Conservation (phyloP, 2,888 invertebrate genomes). For the Amphiduros pacificus region DNA sequence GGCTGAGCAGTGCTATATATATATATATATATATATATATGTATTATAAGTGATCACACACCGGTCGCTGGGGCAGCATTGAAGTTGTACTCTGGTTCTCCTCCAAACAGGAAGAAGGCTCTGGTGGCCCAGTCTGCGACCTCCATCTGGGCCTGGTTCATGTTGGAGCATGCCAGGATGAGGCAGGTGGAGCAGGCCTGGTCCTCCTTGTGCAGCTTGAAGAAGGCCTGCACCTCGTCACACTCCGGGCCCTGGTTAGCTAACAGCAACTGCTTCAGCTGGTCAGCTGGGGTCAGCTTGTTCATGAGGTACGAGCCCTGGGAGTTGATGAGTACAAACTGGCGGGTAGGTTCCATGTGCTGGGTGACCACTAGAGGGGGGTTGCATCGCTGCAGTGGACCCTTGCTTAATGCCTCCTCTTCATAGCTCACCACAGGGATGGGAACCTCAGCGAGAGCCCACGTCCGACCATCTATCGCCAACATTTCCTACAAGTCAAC, state of each 20-base stretch:
- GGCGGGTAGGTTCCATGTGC: constrained; percentile 72
- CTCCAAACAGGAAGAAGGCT: constrained; percentile 90
- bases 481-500: constrained; percentile 68
- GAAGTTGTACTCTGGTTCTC: constrained; percentile 67
- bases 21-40: too few species aligned
- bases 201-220: constrained; percentile 71
- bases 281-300: constrained; percentile 84
- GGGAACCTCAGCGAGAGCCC: constrained; percentile 76
- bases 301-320: constrained; percentile 83
- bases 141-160: constrained; percentile 65
- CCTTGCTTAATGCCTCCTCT: constrained; percentile 15
- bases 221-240: constrained; percentile 81
- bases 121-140: constrained; percentile 84
- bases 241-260: constrained; percentile 85
- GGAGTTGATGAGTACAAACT: constrained; percentile 84
- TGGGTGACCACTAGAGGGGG: constrained; percentile 74
- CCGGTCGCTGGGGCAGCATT: too few species aligned
- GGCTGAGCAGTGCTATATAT: too few species aligned
- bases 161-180: constrained; percentile 76
- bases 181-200: constrained; percentile 90
- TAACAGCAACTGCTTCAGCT: constrained; percentile 78
- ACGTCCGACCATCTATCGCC: constrained; percentile 83
- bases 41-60: too few species aligned
- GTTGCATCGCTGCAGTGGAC: constrained; percentile 47
- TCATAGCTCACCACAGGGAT: constrained; percentile 9